These are phyloP conservation scores for Carterocephalus palaemon DNA, from an alignment of 2,888 invertebrate species.

Conservation along the genomic window DNA sequence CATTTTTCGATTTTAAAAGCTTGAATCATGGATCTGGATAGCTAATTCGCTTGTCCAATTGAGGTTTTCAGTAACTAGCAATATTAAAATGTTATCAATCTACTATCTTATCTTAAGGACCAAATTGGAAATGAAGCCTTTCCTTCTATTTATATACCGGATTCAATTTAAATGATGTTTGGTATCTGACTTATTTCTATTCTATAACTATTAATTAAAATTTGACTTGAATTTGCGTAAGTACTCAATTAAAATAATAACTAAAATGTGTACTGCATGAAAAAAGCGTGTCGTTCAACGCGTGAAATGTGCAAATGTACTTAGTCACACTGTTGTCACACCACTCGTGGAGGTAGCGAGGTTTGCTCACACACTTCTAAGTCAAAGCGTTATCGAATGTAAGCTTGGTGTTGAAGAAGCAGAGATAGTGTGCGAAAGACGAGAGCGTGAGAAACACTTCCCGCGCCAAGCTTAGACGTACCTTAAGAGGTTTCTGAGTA, in stretches of 20 bases:
- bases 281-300: slow-evolving; percentile 38
- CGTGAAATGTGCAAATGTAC: slow-evolving; percentile 43
- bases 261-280: slow-evolving; percentile 24
- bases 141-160: too few relatives aligned
- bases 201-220: slow-evolving; percentile 4
- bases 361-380: slow-evolving; percentile 28
- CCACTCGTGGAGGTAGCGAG: slow-evolving; percentile 34
- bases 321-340: slow-evolving; percentile 43
- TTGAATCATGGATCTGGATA: too few relatives aligned
- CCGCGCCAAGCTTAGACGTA: slow-evolving; percentile 70
- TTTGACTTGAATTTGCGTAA: neutral
- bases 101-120: too few relatives aligned
- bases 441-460: slow-evolving; percentile 54
- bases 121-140: too few relatives aligned
- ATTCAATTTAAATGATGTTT: too few relatives aligned
- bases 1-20: neutral
- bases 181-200: too few relatives aligned
- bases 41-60: too few relatives aligned
- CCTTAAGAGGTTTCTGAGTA: slow-evolving; percentile 74
- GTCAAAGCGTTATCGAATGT: slow-evolving; percentile 52
- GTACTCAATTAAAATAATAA: too few relatives aligned
- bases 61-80: too few relatives aligned
- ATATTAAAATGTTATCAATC: too few relatives aligned
- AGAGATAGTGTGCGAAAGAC: slow-evolving; percentile 52
- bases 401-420: slow-evolving; percentile 60